Conservation (phyloP, 2,888 invertebrate species). For the Anoncus sp. region DNA sequence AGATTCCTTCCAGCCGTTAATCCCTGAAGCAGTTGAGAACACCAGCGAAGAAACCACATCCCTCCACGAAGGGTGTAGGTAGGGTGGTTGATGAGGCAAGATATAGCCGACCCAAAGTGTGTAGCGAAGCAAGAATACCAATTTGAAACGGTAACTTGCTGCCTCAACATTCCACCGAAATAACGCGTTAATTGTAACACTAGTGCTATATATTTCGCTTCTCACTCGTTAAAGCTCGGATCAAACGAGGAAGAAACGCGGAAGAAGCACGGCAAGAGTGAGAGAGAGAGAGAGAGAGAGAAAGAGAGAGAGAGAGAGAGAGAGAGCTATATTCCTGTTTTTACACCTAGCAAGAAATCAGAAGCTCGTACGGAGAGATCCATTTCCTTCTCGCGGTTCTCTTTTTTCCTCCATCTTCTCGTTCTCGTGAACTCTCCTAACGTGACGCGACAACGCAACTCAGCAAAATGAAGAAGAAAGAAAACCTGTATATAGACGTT, state of each 20-base stretch:
- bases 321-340: background rate
- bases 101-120: background rate
- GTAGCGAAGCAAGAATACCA: background rate
- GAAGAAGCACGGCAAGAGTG: background rate
- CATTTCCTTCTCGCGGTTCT: background rate
- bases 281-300: background rate
- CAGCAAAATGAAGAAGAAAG: background rate
- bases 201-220: too few relatives aligned
- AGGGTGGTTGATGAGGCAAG: background rate
- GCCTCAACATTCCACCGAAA: background rate
- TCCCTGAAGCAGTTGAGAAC: constrained; percentile 12
- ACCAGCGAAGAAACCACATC: background rate
- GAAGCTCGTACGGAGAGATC: background rate
- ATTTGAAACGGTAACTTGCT: background rate
- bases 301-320: background rate
- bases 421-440: constrained; percentile 25
- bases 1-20: background rate
- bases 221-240: too few relatives aligned
- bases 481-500: background rate
- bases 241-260: too few relatives aligned
- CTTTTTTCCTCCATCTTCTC: constrained; percentile 13
- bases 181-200: constrained; percentile 42
- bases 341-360: background rate
- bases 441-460: background rate
- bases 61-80: background rate